These are phyloP conservation scores for Peromyscus attwateri DNA, from an alignment of 2,797 vertebrate genomes.

Conservation along the genomic window DNA sequence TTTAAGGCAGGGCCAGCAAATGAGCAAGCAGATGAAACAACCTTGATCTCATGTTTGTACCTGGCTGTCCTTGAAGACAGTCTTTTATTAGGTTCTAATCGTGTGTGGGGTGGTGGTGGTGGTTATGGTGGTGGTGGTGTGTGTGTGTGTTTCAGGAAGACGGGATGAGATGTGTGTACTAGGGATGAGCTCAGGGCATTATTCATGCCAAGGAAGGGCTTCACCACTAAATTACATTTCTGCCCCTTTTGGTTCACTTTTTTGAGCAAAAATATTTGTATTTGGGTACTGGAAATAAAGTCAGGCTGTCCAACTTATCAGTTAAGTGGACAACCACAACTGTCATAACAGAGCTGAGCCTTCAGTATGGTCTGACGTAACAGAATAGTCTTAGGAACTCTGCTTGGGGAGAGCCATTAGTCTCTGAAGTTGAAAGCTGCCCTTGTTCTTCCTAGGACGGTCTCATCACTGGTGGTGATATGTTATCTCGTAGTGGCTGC, in stretches of 20 bases:
- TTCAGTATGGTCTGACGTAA: conserved; percentile 49
- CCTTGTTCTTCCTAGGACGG: conserved; percentile 68
- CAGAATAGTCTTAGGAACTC: neutral
- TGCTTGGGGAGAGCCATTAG: neutral
- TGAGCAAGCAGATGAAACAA: neutral
- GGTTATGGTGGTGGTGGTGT: neutral
- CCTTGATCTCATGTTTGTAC: neutral
- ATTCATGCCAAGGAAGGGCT: neutral
- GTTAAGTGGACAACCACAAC: conserved; percentile 4
- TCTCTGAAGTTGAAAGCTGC: conserved; percentile 51
- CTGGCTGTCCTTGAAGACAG: neutral
- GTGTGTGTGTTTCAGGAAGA: neutral
- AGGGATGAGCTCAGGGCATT: neutral
- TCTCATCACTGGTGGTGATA: conserved; percentile 51
- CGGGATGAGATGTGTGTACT: neutral
- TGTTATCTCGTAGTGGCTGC: conserved; percentile 71
- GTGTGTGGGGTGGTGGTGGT: neutral
- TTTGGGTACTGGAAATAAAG: conserved; percentile 40
- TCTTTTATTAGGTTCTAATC: neutral
- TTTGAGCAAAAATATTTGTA: conserved; percentile 30
- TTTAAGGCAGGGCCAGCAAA: neutral
- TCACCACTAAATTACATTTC: neutral
- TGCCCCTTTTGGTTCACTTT: neutral
- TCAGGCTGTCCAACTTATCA: conserved; percentile 11
- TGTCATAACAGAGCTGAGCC: neutral